Evolutionary conservation across 2,797 vertebrate genomes (phyloP).

Genomic region (Protosalanx chinensis): DNA sequence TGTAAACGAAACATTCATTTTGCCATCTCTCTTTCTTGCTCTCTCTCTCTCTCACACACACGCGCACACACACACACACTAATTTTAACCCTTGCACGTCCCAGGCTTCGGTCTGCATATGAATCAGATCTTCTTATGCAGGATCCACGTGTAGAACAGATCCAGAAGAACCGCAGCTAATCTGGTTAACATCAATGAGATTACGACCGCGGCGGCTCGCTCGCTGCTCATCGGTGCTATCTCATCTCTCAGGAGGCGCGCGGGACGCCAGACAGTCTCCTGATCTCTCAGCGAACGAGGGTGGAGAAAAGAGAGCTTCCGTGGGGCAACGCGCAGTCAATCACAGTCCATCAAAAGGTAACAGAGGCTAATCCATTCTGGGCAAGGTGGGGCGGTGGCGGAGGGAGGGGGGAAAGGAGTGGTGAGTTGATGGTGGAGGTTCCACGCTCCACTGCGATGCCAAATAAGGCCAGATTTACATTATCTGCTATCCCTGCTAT

Average conservation of each 20-base stretch:
- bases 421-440: conserved; percentile 2
- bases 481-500: conserved; percentile 9
- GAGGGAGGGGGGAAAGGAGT: not conserved
- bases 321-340: conserved; percentile 20
- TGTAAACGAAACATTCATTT: not conserved
- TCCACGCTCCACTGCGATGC: conserved; percentile 1
- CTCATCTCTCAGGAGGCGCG: conserved; percentile 37
- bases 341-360: conserved; percentile 32
- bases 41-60: not conserved
- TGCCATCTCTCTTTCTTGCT: not conserved
- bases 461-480: conserved; percentile 49
- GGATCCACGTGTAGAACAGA: conserved; percentile 50
- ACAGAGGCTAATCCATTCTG: conserved; percentile 32
- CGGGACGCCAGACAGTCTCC: not conserved
- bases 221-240: conserved; percentile 52
- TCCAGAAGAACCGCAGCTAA: conserved; percentile 53
- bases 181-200: conserved; percentile 63
- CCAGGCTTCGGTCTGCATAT: conserved; percentile 47
- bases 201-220: conserved; percentile 55
- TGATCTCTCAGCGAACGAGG: not conserved
- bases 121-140: conserved; percentile 54
- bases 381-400: not conserved
- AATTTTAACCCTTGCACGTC: conserved; percentile 8
- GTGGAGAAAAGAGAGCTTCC: not conserved
- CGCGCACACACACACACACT: not conserved